Evolutionary conservation across 2,888 invertebrate species (phyloP), one percentile per base, ranked within the genome.

Genomic region (Hermaeophaga mercurialis): DNA sequence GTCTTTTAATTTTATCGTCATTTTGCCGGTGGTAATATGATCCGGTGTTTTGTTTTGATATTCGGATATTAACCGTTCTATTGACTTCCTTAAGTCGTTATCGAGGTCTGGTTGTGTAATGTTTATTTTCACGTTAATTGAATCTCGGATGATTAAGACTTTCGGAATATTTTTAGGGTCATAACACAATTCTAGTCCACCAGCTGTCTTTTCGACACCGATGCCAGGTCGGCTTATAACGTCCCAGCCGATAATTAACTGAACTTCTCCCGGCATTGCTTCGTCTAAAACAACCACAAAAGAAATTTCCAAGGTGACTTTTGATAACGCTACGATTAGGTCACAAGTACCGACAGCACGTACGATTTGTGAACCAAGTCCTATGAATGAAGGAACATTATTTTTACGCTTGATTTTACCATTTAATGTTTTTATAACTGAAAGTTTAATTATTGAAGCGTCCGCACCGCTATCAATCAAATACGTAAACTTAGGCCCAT

Each of bases 391-490:
- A 41, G 49, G 24, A 26, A 54, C 41, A 24, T 18, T 22, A 1
- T 43, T 7, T n/a, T 59, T 28, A 6, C 54, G 47, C 24, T 17
- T 59, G 8, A 60, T 57, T n/a, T 11, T 24, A 17, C 8, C 54
- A 36, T 47, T 52, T 15, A 65, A 31, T 41, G 33, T 41, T 43
- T 34, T 49, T 9, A 49, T 56, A 4, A 49, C 45, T n/a, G 52
- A 41, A 19, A 62, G 50, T 26, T 41, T 64, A 15, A 60, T 45
- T 22, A 64, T 47, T 41, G 64, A 64, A 7, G 52, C 22, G 31
- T 64, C 63, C 28, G 63, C 63, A 58, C 64, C 63, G 46, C 63
- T 64, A 39, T 64, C 59, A 17, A 64, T 57, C 12, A n/a, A 9
- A 39, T 46, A 22, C 46, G 22, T 3, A 54, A 24, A n/a, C n/a